A percentile compares a stretch with the other conserved stretches of the same genome.
phyloP scores from a whole-genome alignment of 2,888 invertebrate species.

The Octodonta nipae region DNA sequence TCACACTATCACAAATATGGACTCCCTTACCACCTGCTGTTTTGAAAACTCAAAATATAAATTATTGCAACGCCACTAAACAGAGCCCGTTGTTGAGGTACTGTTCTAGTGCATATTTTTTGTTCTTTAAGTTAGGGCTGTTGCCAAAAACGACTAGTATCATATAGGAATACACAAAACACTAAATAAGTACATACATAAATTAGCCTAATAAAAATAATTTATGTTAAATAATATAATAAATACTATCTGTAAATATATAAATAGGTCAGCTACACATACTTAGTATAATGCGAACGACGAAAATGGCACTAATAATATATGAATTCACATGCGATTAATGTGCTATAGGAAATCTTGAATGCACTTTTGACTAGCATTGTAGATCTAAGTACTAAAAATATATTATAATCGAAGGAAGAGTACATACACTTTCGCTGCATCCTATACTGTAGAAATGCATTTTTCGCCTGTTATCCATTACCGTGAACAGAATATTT shows the following conservation, averaged over 20 bases:
- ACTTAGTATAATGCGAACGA: no score
- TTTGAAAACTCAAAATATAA: slow-evolving; percentile 23
- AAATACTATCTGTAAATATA: slow-evolving; percentile 20
- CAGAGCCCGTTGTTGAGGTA: slow-evolving; percentile 4
- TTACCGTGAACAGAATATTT: no score
- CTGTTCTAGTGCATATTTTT: slow-evolving; percentile 5
- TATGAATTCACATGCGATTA: not conserved
- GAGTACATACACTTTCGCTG: no score
- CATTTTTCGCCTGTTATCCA: no score
- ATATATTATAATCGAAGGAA: no score
- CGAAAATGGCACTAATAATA: not conserved
- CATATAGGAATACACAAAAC: slow-evolving; percentile 31
- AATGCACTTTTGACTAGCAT: slow-evolving; percentile 38
- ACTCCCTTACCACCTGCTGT: slow-evolving; percentile 19
- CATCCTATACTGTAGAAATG: no score
- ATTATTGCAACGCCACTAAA: slow-evolving; percentile 19
- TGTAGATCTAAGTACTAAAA: no score
- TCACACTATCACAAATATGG: slow-evolving; percentile 24
- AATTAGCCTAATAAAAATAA: slow-evolving; percentile 17
- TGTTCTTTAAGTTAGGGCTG: slow-evolving; percentile 12
- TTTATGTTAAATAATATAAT: slow-evolving; percentile 12
- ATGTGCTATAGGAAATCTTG: slow-evolving; percentile 33
- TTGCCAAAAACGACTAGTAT: slow-evolving; percentile 32
- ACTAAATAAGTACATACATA: slow-evolving; percentile 32
- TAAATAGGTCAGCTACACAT: not conserved